phyloP scores from a whole-genome alignment of 2,888 invertebrate species.

The Laothoe populi region DNA sequence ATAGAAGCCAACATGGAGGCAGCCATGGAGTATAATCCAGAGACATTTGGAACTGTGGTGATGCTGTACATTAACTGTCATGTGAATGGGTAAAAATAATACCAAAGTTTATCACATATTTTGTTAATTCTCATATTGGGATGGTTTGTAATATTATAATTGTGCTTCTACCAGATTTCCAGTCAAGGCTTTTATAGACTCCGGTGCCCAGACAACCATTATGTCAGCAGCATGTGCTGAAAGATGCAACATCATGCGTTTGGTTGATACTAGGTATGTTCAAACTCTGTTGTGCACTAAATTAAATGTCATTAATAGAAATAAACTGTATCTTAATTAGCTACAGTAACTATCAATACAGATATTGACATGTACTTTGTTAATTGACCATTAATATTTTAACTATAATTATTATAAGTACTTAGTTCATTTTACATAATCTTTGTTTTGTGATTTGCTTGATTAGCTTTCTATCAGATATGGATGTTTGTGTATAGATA shows the following conservation, averaged over 20 bases:
- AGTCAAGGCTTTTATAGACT: conserved; percentile 99
- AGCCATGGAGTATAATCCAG: conserved; percentile 99
- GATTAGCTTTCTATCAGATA: too few relatives aligned
- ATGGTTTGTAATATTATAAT: not conserved
- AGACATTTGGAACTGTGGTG: conserved; percentile 98
- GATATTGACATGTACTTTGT: not conserved
- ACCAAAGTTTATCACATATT: not conserved
- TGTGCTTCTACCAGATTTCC: conserved; percentile 83
- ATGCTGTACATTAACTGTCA: conserved; percentile 99
- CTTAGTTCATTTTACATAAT: too few relatives aligned
- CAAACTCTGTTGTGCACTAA: not conserved
- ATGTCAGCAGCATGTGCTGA: conserved; percentile 99
- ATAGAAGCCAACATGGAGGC: conserved; percentile 99
- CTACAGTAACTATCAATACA: not conserved
- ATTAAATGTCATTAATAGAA: not conserved
- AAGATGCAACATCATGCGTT: conserved; percentile 95
- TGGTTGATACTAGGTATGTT: conserved; percentile 90
- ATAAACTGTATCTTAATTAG: not conserved
- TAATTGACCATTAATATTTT: too few relatives aligned
- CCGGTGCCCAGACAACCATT: conserved; percentile 98
- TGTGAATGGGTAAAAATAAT: conserved; percentile 91
- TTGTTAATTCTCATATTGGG: not conserved
- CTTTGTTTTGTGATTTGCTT: too few relatives aligned
- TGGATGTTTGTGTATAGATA: too few relatives aligned
- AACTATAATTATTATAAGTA: too few relatives aligned